Evolutionary conservation across 2,888 invertebrate genomes (phyloP), one percentile per base, ranked within the genome.

Genomic region (Leptopilina drosophilae): DNA sequence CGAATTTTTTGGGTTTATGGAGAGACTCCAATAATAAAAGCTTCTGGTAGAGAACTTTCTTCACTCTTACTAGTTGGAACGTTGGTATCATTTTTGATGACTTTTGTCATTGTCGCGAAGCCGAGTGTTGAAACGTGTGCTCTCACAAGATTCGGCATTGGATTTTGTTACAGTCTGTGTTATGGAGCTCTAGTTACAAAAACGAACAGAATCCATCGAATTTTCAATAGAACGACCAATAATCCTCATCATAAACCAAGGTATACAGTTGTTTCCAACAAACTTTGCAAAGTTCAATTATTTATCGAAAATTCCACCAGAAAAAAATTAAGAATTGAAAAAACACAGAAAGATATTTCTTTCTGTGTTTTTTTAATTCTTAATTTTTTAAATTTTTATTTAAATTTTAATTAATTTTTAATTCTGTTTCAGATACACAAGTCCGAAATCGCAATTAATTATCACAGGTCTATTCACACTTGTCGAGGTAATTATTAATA

Each of bases 171-270:
- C 85, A 93, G 94, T 0, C 84, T 93, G 1, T 93, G 93, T 84
- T 94, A 94, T 85, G 92, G 93, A 0, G 93, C 94, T 11, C 92
- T 94, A 26, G 92, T 93, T 12, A 93, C 93, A 9, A 94, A 94
- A 87, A 94, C 93, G 49, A 94, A 93, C 84, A 87, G 94, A 75
- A 93, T 94, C 73, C 93, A 93, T 46, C 89, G 94, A 80, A 93
- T 94, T 85, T 94, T 94, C 88, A 92, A 92, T 86, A 90, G 89
- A 7, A 85, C 84, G 0, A 87, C 85, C 0, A 84, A 87, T 76
- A 90, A 90, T 73, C 89, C 92, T 2, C 89, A 92, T 59, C 9
- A 49, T 12, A 92, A 92, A 67, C 91, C 93, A n/a, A 91, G 91
- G 85, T 92, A 20, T 20, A 1, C 20, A 1, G 20, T 20, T 20